Base-by-base conservation (phyloP, 2,888 invertebrate species). In the Cephus nigrinus region DNA sequence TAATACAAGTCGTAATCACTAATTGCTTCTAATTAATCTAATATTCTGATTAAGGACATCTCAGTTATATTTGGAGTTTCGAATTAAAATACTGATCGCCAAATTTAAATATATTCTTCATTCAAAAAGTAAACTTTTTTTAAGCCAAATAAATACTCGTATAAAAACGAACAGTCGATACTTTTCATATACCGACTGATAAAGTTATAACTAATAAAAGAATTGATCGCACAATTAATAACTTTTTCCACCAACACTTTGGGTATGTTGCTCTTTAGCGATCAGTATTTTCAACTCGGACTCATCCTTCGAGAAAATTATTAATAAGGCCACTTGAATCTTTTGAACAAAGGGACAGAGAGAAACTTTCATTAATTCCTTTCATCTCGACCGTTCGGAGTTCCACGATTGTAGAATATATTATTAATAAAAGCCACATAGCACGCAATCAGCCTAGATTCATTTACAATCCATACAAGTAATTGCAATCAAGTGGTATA, bases 1-100 rank as follows among this genome's bases (percentile, higher is more conserved):
- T 88, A 83, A 83, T 89, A 89, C 89, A 78, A 55, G 74, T 36
- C 23, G 36, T 78, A 89, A 84, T 83, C 77, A 76, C 83, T 84
- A 84, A 82, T 82, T 83, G 80, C 80, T 84, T 80, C 79, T 74
- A 74, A 74, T 35, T 30, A 30, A 74, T 23, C 35, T 74, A 74
- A 35, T 74, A 71, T 34, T 35, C 35, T 34, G 74, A 74, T 74
- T 12, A 40, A 31, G 74, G 30, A 40, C 74, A 15, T 74, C 74
- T 74, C 35, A 74, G 30, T n/a, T 74, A 40, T 31, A 33, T 23
- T 74, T 30, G 30, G 74, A 74, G 36, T 74, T 31, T 30, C 71
- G 55, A 55, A 55, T 55, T 71, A 23, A 32, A 74, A 74, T 33
- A 74, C 30, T 35, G 74, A 74, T 33, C 23, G 30, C 35, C 23